These are phyloP conservation scores for Hyaena hyaena DNA, from an alignment of 2,113 vertebrate genomes.

Conservation along the genomic window DNA sequence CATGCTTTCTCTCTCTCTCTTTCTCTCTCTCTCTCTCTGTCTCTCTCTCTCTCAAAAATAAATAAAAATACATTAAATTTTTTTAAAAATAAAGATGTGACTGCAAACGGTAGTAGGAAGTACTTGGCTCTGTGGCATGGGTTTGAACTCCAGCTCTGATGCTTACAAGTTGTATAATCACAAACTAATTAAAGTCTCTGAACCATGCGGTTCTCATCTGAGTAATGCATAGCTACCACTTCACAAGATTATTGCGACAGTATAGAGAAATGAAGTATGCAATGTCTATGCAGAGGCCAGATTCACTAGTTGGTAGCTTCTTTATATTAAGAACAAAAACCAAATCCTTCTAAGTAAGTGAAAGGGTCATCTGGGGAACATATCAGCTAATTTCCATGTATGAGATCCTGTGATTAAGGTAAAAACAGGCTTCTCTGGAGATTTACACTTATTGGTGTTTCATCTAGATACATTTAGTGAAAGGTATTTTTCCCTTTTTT, in stretches of 20 bases:
- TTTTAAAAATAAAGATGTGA: not conserved
- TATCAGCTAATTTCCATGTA: not conserved
- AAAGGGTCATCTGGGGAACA: not conserved
- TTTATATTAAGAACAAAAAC: not conserved
- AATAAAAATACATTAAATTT: too few species aligned
- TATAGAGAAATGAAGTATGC: not conserved
- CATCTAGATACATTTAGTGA: not conserved
- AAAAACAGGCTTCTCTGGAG: not conserved
- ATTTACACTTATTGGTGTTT: not conserved
- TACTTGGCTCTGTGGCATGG: not conserved
- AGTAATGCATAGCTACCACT: not conserved
- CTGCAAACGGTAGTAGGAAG: not conserved
- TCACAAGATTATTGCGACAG: not conserved
- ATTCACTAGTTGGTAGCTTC: not conserved
- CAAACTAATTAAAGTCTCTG: not conserved
- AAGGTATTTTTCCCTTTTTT: not conserved
- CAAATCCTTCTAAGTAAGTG: not conserved
- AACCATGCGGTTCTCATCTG: not conserved
- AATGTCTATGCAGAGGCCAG: not conserved
- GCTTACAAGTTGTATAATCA: not conserved
- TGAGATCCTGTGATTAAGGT: not conserved
- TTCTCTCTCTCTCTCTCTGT: too few species aligned
- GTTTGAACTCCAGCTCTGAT: not conserved
- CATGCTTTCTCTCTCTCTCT: too few species aligned
- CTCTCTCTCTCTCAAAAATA: too few species aligned